A percentile compares a stretch with the other conserved stretches of the same genome.
These are phyloP conservation scores for Smutsia gigantea DNA, from an alignment of 2,797 vertebrate species.

Conservation along the genomic window DNA sequence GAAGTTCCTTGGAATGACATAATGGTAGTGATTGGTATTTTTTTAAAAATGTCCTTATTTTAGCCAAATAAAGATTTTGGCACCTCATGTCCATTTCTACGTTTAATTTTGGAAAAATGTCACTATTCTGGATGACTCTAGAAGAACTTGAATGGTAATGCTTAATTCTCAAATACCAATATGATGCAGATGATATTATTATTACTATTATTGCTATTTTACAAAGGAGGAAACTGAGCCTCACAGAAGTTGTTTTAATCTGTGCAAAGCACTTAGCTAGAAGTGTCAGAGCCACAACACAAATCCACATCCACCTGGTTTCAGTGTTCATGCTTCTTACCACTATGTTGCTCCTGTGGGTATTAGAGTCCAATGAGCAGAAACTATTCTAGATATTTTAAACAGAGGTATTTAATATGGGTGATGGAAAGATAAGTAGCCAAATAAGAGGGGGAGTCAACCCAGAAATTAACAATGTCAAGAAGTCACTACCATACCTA, in stretches of 20 bases:
- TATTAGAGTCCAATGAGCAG: neutral
- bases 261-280: neutral
- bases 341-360: neutral
- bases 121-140: neutral
- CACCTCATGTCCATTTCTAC: neutral
- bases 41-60: neutral
- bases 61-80: conserved; percentile 5
- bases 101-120: conserved; percentile 39
- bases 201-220: neutral
- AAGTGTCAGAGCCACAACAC: neutral
- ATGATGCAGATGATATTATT: neutral
- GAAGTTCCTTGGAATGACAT: neutral
- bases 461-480: neutral
- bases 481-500: neutral
- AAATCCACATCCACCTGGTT: neutral
- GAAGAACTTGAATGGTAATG: neutral
- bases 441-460: neutral
- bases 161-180: neutral
- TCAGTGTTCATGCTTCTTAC: neutral
- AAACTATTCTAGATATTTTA: neutral
- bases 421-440: neutral
- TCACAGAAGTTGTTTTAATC: neutral
- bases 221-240: neutral
- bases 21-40: neutral
- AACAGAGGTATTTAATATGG: neutral